Percentiles rank a stretch among this genome's conserved stretches.
Evolutionary conservation across 2,113 vertebrate genomes (phyloP).

Genomic region (Zosterops pallidus): DNA sequence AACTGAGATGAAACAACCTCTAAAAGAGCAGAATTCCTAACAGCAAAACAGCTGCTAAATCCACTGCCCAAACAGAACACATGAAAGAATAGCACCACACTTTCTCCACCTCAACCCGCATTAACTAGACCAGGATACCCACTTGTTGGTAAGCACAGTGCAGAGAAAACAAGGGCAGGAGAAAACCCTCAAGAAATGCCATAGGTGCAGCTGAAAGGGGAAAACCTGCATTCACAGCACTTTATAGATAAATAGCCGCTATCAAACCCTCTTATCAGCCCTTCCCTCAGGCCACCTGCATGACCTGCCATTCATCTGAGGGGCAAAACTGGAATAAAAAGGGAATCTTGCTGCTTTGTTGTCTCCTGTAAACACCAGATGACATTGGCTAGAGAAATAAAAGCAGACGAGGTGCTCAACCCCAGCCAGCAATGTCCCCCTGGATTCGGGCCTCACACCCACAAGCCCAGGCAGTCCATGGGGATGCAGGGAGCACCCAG

Average conservation of each 20-base stretch:
- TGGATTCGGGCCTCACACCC: neutral
- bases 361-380: neutral
- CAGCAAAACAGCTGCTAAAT: neutral
- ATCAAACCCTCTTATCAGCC: neutral
- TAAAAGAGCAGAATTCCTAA: neutral
- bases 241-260: accelerated
- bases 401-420: neutral
- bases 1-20: neutral
- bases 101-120: neutral
- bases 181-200: neutral
- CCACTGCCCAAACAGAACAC: neutral
- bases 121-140: constrained; percentile 12
- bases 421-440: accelerated
- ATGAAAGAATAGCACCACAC: accelerated
- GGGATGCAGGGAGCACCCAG: neutral
- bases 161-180: neutral
- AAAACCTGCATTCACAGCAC: neutral
- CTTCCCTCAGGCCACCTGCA: neutral
- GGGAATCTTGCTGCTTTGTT: neutral
- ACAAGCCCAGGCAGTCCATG: neutral
- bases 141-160: neutral
- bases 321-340: neutral
- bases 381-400: neutral
- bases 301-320: neutral
- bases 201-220: accelerated